Base-by-base conservation (phyloP, 2,113 vertebrate species). In the Pachypanchax playfairii region DNA sequence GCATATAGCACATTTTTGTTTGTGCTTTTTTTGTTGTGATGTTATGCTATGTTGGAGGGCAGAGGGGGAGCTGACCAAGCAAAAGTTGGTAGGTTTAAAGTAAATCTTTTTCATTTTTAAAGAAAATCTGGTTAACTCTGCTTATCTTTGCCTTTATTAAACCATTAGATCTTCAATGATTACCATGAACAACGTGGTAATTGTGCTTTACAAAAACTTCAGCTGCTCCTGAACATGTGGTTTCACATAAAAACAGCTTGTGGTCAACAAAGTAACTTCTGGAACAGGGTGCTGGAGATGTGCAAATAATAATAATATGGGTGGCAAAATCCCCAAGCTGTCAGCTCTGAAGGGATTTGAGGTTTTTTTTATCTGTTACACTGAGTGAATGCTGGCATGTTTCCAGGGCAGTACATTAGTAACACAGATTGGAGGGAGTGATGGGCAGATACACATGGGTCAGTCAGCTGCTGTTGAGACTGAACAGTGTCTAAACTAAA, bases 261-360 rank as follows among this genome's bases (percentile, higher is more conserved):
- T 56, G 53, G 29, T 70, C 59, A 56, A 73, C 42, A 65, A 51
- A 55, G 24, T 47, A 49, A 61, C 39, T 41, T 64, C 44, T 54
- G 36, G 20, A 65, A 71, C 39, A 36, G 13, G 1, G 33, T 44
- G 47, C 20, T 1, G 33, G 18, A 59, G 58, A 76, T 21, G 42
- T 66, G 65, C 60, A 70, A 60, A 78, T 80, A 82, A 77, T 78
- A 68, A 77, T 79, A 63, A 63, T 67, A 86, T 65, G 65, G 68
- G 64, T 68, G 71, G 81, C 29, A 73, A 77, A 82, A 79, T 83
- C 76, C 80, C 70, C 59, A 79, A 65, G 75, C 85, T 73, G 65
- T 83, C 49, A 63, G 65, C 75, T 81, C 76, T 83, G 72, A 82
- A 55, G 80, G 85, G 86, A 89, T 90, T 88, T 87, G 68, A 41